Evolutionary conservation across 2,888 invertebrate genomes (phyloP).

Genomic region (Caenorhabditis sulstoni): DNA sequence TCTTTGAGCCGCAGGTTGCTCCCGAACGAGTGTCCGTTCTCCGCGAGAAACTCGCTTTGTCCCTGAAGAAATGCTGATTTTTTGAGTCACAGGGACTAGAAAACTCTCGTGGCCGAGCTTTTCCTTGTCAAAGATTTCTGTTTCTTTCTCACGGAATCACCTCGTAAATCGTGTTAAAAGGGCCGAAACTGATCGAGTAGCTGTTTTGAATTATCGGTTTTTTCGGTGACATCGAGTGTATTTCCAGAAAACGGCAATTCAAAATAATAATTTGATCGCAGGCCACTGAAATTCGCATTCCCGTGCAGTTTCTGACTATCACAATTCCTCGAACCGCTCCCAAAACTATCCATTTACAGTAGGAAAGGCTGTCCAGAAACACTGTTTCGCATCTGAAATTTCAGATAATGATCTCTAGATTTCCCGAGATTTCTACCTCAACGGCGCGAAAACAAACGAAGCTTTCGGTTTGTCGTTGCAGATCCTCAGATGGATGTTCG

Average conservation of each 20-base stretch:
- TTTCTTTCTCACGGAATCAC: constrained; percentile 6
- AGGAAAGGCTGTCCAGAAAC: constrained; percentile 40
- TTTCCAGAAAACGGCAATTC: constrained; percentile 34
- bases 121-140: too few species aligned
- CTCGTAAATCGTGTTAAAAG: constrained; percentile 51
- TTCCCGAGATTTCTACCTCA: constrained; percentile 13
- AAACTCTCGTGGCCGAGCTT: not conserved
- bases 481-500: constrained; percentile 53
- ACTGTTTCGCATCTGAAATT: constrained; percentile 50
- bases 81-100: not conserved
- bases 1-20: constrained; percentile 38
- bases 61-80: constrained; percentile 32
- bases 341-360: constrained; percentile 41
- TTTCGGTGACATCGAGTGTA: constrained; percentile 31
- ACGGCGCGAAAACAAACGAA: constrained; percentile 48
- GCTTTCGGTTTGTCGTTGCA: constrained; percentile 57
- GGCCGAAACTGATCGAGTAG: constrained; percentile 27
- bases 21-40: constrained; percentile 30
- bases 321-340: constrained; percentile 47
- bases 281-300: constrained; percentile 10
- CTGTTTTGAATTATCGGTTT: constrained; percentile 35
- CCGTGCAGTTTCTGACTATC: constrained; percentile 28
- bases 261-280: constrained; percentile 40
- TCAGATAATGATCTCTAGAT: too few species aligned
- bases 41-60: constrained; percentile 36